Conservation (phyloP, 2,113 vertebrate genomes). For the Barbus barbus region DNA sequence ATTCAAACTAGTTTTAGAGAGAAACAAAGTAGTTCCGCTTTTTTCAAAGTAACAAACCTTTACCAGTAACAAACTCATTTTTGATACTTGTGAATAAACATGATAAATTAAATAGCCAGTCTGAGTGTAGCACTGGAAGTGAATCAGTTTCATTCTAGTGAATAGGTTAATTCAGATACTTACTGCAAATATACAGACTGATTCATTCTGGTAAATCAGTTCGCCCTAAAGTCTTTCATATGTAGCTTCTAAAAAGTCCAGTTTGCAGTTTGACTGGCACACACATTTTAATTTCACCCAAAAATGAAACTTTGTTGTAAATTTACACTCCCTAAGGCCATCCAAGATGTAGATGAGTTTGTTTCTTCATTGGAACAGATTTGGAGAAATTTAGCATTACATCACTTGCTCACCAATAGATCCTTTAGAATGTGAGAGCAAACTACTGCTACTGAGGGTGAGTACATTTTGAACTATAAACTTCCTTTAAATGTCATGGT, state of each 20-base stretch:
- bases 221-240: neutral
- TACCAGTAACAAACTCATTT: neutral
- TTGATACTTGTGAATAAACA: neutral
- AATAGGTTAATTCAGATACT: neutral
- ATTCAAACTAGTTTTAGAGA: neutral
- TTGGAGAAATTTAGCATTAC: neutral
- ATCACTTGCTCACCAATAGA: too few species aligned
- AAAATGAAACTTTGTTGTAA: too few species aligned
- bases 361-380: too few species aligned
- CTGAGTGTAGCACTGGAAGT: too few species aligned
- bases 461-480: too few species aligned
- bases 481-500: neutral
- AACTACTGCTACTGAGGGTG: neutral
- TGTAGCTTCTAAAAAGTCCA: neutral
- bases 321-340: too few species aligned
- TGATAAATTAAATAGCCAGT: neutral
- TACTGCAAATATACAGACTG: neutral
- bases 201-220: neutral
- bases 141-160: too few species aligned
- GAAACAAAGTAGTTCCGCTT: neutral
- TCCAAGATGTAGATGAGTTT: too few species aligned
- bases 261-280: neutral
- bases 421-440: neutral
- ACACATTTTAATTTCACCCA: neutral
- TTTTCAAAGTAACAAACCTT: neutral